Evolutionary conservation across 2,888 invertebrate species (phyloP).

Genomic region (Phlogophora meticulosa): DNA sequence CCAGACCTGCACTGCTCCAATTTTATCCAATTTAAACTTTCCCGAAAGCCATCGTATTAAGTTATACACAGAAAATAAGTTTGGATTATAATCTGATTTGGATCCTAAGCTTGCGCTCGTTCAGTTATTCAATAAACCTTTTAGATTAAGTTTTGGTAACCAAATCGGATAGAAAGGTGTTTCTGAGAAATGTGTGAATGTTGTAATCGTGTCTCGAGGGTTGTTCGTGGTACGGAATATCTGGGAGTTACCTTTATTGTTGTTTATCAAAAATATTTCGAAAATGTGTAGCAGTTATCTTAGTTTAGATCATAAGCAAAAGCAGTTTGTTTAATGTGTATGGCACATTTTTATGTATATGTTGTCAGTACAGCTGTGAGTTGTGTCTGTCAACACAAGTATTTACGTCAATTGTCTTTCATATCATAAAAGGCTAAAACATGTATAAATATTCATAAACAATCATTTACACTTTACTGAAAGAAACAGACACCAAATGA

Average conservation of each 20-base stretch:
- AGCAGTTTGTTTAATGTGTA: too few species aligned
- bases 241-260: not conserved
- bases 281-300: too few species aligned
- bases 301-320: not conserved
- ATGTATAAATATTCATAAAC: constrained; percentile 12
- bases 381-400: constrained; percentile 14
- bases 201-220: not conserved
- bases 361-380: constrained; percentile 26
- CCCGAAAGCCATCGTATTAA: constrained; percentile 38
- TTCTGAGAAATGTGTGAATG: not conserved
- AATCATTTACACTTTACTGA: not conserved
- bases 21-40: constrained; percentile 76
- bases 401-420: constrained; percentile 9
- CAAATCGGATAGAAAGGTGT: not conserved
- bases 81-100: constrained; percentile 50
- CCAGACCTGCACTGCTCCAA: constrained; percentile 63
- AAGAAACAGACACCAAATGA: not conserved
- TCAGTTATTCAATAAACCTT: constrained; percentile 32
- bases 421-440: not conserved
- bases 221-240: not conserved
- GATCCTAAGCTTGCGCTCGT: constrained; percentile 12
- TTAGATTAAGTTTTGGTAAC: constrained; percentile 13
- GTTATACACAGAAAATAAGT: constrained; percentile 51
- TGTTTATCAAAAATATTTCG: not conserved
- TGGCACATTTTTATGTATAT: not conserved